Evolutionary conservation across 2,113 vertebrate genomes (phyloP), one percentile per base, ranked within the genome.

Genomic region (Ascaphus truei): DNA sequence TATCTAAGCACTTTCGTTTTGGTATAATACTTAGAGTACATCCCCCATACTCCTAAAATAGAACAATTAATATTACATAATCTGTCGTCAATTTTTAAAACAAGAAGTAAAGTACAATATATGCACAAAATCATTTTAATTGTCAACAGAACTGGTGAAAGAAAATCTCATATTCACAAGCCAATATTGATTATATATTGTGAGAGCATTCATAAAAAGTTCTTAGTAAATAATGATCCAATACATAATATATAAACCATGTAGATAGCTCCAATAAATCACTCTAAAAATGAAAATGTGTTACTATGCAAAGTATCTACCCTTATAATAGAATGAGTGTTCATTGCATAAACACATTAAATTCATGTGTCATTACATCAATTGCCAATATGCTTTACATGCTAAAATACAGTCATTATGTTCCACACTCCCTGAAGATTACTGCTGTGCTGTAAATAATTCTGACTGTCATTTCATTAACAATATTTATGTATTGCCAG

Each of bases 321-420:
- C 22, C 45, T 43, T 33, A 20, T 52, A 55, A 66, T 61, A 37
- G 61, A 61, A 71, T 61, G 41, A 71, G 37, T 47, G 52, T 26
- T 39, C 47, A 15, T 47, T 61, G 67, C 34, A 71, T 71, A 71
- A 71, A 71, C 67, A 71, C 33, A 71, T 60, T 51, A 71, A 71
- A 61, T 71, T 60, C 57, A 71, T 47, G 67, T 71, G 67, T 71
- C 67, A 71, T 71, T 71, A 71, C 45, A 71, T 71, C 67, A 71
- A 71, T 71, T 61, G 67, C 60, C 67, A 52, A 45, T 48, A 71
- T 61, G 66, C 56, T 60, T 69, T 51, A 60, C 45, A 61, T 50
- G 66, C 22, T 69, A 60, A 69, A 69, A 69, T 37, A 61, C 22
- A 53, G 52, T 41, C 41, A 36, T 39, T 66, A 56, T 52, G 30